Conservation (phyloP, 2,113 vertebrate species). For the Lonchura striata region DNA sequence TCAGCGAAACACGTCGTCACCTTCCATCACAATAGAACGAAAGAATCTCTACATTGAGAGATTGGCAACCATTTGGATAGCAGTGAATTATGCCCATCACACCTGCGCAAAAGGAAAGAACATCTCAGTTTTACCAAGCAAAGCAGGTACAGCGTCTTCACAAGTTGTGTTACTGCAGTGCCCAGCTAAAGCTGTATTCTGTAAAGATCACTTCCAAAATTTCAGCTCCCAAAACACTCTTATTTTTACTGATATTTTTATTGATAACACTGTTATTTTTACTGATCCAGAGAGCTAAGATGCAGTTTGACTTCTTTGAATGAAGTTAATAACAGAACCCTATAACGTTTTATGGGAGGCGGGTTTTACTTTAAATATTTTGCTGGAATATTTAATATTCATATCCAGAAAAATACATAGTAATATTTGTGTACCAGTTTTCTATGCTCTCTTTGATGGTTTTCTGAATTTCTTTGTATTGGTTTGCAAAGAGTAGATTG, state of each 20-base stretch:
- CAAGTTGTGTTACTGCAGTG: not conserved
- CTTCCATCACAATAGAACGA: constrained; percentile 12
- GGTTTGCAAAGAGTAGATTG: not conserved
- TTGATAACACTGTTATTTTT: not conserved
- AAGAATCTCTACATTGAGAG: not conserved
- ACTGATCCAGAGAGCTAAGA: not conserved
- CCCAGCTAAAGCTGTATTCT: not conserved
- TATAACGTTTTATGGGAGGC: not conserved
- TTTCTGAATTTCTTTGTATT: not conserved
- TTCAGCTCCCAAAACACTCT: not conserved
- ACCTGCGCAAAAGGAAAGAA: constrained; percentile 43
- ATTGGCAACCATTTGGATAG: constrained; percentile 32
- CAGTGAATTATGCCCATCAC: not conserved
- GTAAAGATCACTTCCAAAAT: not conserved
- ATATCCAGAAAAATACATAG: not conserved
- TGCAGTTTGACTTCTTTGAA: not conserved
- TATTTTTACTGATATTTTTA: not conserved
- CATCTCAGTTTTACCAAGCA: constrained; percentile 13
- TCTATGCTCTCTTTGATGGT: not conserved
- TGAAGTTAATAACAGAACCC: not conserved
- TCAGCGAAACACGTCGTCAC: not conserved
- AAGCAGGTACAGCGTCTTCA: constrained; percentile 10
- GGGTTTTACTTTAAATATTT: not conserved
- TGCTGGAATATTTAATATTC: not conserved
- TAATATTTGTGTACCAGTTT: not conserved